Evolutionary conservation across 2,113 vertebrate genomes (phyloP), one percentile per base, ranked within the genome.

Genomic region (Tyto alba): DNA sequence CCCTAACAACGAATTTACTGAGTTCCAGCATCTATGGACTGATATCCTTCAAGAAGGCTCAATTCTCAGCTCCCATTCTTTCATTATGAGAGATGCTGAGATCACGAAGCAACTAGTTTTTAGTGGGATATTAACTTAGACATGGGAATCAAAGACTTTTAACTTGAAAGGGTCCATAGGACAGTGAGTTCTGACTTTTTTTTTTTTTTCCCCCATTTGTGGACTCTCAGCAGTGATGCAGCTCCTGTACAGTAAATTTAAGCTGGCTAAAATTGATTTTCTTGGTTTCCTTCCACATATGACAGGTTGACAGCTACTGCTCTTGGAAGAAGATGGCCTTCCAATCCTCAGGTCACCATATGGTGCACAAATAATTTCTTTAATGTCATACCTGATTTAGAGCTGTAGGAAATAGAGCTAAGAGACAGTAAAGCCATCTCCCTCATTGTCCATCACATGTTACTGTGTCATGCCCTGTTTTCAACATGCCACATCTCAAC

Each of bases 301-400:
- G 89, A 97, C 94, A 95, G 90, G 94, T 88, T 97, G 94, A 95
- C 89, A 96, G 95, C 93, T 95, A 95, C 96, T 85, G 80, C 84
- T 96, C 57, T 95, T 96, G 83, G 86, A 97, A 87, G 86, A 90
- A 90, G 90, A 89, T 21, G 41, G 74, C 78, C 91, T 94, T 92
- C 74, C 76, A 92, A 90, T 75, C 62, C 86, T 78, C 76, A 92
- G 86, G 86, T 87, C 89, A 91, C 84, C 92, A 66, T 82, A 87
- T 85, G 80, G 88, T 76, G 80, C 62, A 66, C 86, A 95, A 92
- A 93, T 93, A 78, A 93, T 89, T 95, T 95, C 71, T 91, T 95
- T 79, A 81, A 76, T 87, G 91, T 92, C 86, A 82, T 85, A 93
- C 50, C 77, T 95, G 80, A 95, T 96, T 93, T 91, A 92, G 73